Conservation (phyloP, 2,888 invertebrate species). For the Uloborus plumipes region DNA sequence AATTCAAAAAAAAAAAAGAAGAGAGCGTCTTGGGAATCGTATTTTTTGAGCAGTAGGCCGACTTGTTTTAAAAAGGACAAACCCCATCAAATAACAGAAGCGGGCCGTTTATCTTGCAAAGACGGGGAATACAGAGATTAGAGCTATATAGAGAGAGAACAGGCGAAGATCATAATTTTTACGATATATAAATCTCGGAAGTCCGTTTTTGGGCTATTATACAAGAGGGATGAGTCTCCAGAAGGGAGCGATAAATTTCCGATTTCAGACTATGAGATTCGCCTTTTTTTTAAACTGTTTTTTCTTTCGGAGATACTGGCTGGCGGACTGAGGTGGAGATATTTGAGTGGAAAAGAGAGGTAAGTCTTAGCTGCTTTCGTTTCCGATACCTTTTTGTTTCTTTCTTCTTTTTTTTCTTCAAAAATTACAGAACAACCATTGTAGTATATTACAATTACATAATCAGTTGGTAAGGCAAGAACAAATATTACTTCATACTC, state of each 20-base stretch:
- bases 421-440: too few relatives aligned
- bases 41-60: constrained; percentile 5
- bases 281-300: too few relatives aligned
- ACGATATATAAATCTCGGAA: constrained; percentile 54
- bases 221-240: constrained; percentile 32
- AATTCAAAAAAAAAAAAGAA: too few relatives aligned
- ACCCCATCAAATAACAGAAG: constrained; percentile 27
- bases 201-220: constrained; percentile 51
- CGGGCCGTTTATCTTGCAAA: constrained; percentile 40
- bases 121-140: constrained; percentile 24
- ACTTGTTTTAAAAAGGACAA: constrained; percentile 47
- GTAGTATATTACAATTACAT: too few relatives aligned
- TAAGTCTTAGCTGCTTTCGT: background rate
- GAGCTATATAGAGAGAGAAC: constrained; percentile 15
- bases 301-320: background rate
- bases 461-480: too few relatives aligned
- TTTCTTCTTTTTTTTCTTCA: too few relatives aligned
- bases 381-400: too few relatives aligned
- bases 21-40: constrained; percentile 19
- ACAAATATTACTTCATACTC: too few relatives aligned
- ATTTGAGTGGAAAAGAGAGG: background rate
- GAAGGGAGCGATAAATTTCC: constrained; percentile 45
- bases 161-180: constrained; percentile 49
- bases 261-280: background rate
- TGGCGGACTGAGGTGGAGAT: background rate